Conservation (phyloP, 2,888 invertebrate species). For the Drosophila prolongata region DNA sequence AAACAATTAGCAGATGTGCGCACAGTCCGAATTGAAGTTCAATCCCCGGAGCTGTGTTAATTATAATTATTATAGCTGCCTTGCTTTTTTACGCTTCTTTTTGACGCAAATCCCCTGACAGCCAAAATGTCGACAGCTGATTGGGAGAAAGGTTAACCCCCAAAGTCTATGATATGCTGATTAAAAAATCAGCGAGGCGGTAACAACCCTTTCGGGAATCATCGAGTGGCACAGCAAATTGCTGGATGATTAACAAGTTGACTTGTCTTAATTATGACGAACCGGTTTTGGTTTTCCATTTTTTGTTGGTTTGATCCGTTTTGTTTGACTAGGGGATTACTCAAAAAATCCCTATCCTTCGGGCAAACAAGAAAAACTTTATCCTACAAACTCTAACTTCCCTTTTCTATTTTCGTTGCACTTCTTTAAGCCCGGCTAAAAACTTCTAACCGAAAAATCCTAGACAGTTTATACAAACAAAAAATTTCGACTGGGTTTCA, state of each 20-base stretch:
- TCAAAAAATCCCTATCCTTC: slow-evolving; percentile 45
- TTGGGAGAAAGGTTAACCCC: slow-evolving; percentile 25
- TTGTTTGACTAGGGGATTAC: slow-evolving; percentile 49
- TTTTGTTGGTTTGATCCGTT: slow-evolving; percentile 36
- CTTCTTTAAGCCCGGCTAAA: slow-evolving; percentile 15
- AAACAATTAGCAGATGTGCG: slow-evolving; percentile 73
- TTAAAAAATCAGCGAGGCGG: slow-evolving; percentile 74
- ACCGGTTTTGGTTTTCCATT: no score
- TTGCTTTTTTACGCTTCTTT: slow-evolving; percentile 29
- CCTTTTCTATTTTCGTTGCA: slow-evolving; percentile 9
- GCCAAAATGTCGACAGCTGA: slow-evolving; percentile 79
- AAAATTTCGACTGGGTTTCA: slow-evolving; percentile 67
- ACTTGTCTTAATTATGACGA: slow-evolving; percentile 72
- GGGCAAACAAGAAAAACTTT: slow-evolving; percentile 54
- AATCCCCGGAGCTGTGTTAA: slow-evolving; percentile 64
- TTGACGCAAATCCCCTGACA: slow-evolving; percentile 47
- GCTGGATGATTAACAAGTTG: slow-evolving; percentile 80
- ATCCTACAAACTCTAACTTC: slow-evolving; percentile 2
- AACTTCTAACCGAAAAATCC: slow-evolving; percentile 52
- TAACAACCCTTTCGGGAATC: slow-evolving; percentile 71
- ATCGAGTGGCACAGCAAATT: slow-evolving; percentile 51
- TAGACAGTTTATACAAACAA: slow-evolving; percentile 65
- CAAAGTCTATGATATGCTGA: slow-evolving; percentile 71
- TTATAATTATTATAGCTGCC: slow-evolving; percentile 75
- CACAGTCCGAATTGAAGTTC: slow-evolving; percentile 40